Conservation (phyloP, 2,797 vertebrate genomes). For the Typhlichthys eigenmanni region DNA sequence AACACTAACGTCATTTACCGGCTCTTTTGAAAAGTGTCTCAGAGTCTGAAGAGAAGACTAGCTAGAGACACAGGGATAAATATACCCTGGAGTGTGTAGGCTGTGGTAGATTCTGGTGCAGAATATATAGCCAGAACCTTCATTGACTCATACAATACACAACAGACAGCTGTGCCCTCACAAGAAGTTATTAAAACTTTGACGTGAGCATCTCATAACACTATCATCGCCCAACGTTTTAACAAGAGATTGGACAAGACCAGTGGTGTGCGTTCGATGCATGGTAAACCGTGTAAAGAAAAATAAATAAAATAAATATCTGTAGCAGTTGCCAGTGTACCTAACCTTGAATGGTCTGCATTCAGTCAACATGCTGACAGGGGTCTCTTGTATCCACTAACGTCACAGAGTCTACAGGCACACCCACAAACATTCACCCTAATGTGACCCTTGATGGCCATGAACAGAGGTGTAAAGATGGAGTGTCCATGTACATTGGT, state of each 20-base stretch:
- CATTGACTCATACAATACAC: neutral
- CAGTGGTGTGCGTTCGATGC: slow-evolving; percentile 23
- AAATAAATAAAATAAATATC: slow-evolving; percentile 36
- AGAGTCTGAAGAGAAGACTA: slow-evolving; percentile 59
- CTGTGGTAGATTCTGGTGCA: slow-evolving; percentile 34
- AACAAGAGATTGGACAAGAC: slow-evolving; percentile 27
- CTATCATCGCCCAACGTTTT: slow-evolving; percentile 39
- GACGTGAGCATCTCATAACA: slow-evolving; percentile 11
- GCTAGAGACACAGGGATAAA: slow-evolving; percentile 52
- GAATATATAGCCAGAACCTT: slow-evolving; percentile 11
- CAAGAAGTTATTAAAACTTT: slow-evolving; percentile 21
- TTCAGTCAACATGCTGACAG: slow-evolving; percentile 35
- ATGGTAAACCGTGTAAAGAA: slow-evolving; percentile 39
- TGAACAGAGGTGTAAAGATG: slow-evolving; percentile 36
- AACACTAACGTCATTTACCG: slow-evolving; percentile 64
- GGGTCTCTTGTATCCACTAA: slow-evolving; percentile 36
- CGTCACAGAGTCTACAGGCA: neutral
- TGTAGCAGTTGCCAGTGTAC: slow-evolving; percentile 38
- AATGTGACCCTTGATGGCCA: slow-evolving; percentile 33
- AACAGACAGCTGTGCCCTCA: slow-evolving; percentile 45
- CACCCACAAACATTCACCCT: slow-evolving; percentile 32
- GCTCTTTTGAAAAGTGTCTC: slow-evolving; percentile 60
- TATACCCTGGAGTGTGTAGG: slow-evolving; percentile 62
- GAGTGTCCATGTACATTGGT: too few relatives aligned
- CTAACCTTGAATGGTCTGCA: slow-evolving; percentile 43